Evolutionary conservation across 2,888 invertebrate species (phyloP).

Genomic region (Rhagophthalmus giganteus): DNA sequence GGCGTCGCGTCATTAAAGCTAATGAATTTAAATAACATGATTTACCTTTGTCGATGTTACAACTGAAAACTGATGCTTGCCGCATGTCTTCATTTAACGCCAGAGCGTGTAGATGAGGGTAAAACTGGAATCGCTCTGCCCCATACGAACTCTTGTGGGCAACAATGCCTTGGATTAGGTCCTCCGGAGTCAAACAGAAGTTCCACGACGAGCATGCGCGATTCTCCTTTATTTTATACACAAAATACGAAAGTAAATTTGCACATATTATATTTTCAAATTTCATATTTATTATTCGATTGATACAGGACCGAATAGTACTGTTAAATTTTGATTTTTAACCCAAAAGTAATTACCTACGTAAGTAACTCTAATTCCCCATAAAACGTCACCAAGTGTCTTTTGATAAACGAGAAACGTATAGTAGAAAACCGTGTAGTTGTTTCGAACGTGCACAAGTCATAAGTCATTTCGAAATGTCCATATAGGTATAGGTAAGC

Average conservation of each 20-base stretch:
- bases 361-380: too few relatives aligned
- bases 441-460: too few relatives aligned
- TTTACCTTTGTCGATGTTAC: conserved; percentile 17
- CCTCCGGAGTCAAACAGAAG: conserved; percentile 16
- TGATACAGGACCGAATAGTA: not conserved
- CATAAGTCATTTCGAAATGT: too few relatives aligned
- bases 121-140: conserved; percentile 61
- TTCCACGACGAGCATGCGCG: conserved; percentile 30
- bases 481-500: too few relatives aligned
- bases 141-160: conserved; percentile 50
- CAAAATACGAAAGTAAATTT: conserved; percentile 1
- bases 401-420: conserved; percentile 35
- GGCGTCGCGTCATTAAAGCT: too few relatives aligned
- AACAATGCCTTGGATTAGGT: conserved; percentile 28
- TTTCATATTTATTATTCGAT: not conserved
- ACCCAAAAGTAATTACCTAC: not conserved
- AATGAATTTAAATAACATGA: too few relatives aligned
- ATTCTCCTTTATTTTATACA: conserved; percentile 5
- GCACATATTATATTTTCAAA: not conserved
- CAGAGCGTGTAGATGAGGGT: conserved; percentile 59
- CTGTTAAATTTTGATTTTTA: conserved; percentile 6
- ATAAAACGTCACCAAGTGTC: conserved; percentile 11
- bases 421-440: conserved; percentile 35
- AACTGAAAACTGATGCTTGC: conserved; percentile 12
- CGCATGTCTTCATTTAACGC: conserved; percentile 48